phyloP scores from a whole-genome alignment of 2,113 vertebrate genomes.

The Ceyx melanurus region DNA sequence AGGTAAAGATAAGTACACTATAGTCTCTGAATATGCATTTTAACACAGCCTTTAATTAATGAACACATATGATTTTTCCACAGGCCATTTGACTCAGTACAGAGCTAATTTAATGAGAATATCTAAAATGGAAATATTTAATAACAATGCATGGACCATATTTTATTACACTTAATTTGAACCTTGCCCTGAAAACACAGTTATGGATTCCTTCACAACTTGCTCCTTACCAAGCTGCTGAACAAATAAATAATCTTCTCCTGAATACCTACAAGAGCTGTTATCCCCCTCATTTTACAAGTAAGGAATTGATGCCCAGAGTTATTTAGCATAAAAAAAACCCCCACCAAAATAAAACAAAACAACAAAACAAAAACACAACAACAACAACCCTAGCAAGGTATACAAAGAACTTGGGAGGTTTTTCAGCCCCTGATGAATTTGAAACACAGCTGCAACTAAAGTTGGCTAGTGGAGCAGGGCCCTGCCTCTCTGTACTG shows the following conservation, averaged over 20 bases:
- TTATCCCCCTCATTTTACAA: not conserved
- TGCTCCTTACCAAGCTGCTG: not conserved
- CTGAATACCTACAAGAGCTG: not conserved
- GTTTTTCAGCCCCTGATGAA: not conserved
- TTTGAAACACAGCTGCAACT: not conserved
- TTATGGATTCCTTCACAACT: accelerated
- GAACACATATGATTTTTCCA: constrained; percentile 24
- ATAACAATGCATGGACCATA: not conserved
- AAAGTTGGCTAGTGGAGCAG: not conserved
- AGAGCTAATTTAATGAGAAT: not conserved
- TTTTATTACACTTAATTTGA: not conserved
- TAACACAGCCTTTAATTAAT: constrained; percentile 30
- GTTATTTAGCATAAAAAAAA: not conserved
- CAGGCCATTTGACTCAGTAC: not conserved
- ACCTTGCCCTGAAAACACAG: not conserved
- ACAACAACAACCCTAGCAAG: not conserved
- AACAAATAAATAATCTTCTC: not conserved
- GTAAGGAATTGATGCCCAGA: not conserved
- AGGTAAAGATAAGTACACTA: not conserved
- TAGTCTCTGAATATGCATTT: not conserved
- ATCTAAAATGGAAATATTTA: not conserved
- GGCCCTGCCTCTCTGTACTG: not conserved
- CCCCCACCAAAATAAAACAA: too few species aligned
- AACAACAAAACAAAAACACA: too few species aligned
- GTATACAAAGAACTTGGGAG: not conserved